A percentile compares a stretch with the other conserved stretches of the same genome.
Evolutionary conservation across 37 sponge, comb jelly and placozoan genomes (phyloP).

Genomic region (Agelas oroides): DNA sequence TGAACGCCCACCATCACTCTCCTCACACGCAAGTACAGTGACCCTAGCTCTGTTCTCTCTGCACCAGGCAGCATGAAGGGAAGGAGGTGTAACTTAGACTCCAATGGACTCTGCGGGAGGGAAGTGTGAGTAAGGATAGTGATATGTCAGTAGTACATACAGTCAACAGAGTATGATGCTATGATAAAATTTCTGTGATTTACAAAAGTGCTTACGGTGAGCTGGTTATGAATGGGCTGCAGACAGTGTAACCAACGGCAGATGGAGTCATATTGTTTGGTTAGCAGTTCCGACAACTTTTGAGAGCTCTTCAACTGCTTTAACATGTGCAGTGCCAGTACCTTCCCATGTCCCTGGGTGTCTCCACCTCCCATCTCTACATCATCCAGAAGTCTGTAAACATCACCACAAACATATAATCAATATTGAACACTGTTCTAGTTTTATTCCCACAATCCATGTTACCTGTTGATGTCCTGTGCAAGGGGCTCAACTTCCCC

Average conservation of each 20-base stretch:
- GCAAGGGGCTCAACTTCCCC: background rate
- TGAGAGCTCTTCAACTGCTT: slow-evolving; percentile 56
- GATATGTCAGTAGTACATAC: too few species aligned
- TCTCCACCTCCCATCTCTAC: slow-evolving; percentile 67
- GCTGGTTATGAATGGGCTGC: slow-evolving; percentile 19
- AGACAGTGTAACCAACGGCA: slow-evolving; percentile 37
- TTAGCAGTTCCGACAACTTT: slow-evolving; percentile 54
- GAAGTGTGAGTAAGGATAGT: background rate
- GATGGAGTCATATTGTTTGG: slow-evolving; percentile 15
- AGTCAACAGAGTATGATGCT: too few species aligned
- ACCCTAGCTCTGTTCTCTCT: slow-evolving; percentile 15
- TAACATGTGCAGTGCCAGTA: slow-evolving; percentile 68
- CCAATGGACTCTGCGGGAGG: slow-evolving; percentile 14
- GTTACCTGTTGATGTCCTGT: slow-evolving; percentile 43
- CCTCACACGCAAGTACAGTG: slow-evolving; percentile 46
- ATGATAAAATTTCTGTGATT: too few species aligned
- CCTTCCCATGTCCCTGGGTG: slow-evolving; percentile 69
- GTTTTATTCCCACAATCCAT: too few species aligned
- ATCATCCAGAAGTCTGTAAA: slow-evolving; percentile 50
- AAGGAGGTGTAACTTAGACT: slow-evolving; percentile 52
- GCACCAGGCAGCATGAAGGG: slow-evolving; percentile 73
- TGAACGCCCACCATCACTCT: slow-evolving; percentile 42
- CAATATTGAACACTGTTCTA: too few species aligned
- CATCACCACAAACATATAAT: too few species aligned
- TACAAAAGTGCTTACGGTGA: slow-evolving; percentile 7